Conservation (phyloP, 2,888 invertebrate genomes). For the Ormia ochracea region DNA sequence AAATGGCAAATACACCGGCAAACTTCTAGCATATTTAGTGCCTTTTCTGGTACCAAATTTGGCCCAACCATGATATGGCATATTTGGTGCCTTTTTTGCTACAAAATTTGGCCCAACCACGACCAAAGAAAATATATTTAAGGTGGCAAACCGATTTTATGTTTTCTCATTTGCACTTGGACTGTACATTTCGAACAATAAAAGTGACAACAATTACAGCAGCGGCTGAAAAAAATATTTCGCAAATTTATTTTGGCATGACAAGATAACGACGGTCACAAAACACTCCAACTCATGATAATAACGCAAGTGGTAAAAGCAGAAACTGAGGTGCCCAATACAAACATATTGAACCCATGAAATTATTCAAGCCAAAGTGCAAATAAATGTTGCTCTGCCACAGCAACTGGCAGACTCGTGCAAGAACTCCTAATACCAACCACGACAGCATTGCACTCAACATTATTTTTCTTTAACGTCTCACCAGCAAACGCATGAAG, state of each 20-base stretch:
- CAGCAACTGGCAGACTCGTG: neutral
- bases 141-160: too few relatives aligned
- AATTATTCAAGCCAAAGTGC: neutral
- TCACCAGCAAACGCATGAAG: neutral
- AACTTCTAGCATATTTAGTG: too few relatives aligned
- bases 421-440: neutral
- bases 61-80: too few relatives aligned
- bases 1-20: too few relatives aligned
- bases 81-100: too few relatives aligned
- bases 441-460: neutral
- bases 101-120: too few relatives aligned
- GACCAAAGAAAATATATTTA: too few relatives aligned
- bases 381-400: neutral
- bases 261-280: conserved; percentile 74
- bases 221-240: conserved; percentile 70
- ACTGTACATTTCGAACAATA: neutral
- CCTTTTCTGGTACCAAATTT: too few relatives aligned
- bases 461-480: neutral
- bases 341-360: conserved; percentile 13
- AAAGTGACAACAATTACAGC: conserved; percentile 39
- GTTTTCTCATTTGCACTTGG: too few relatives aligned
- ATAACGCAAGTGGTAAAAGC: neutral
- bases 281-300: neutral
- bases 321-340: neutral
- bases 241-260: conserved; percentile 74